Evolutionary conservation across 2,888 invertebrate genomes (phyloP).

Genomic region (Drosophila buzzatii): DNA sequence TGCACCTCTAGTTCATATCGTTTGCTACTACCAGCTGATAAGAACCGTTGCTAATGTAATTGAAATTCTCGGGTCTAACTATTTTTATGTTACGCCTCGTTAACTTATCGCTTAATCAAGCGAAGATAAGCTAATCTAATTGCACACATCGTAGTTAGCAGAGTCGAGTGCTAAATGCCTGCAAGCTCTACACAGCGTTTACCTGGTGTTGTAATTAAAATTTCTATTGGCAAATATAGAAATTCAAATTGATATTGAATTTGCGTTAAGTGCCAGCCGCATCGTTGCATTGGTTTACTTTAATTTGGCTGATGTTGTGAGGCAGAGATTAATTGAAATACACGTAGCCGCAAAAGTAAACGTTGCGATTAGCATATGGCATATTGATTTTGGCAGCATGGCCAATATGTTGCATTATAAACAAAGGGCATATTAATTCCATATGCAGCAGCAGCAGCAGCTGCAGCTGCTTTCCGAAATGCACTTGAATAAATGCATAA

Average conservation of each 20-base stretch:
- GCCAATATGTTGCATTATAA: constrained; percentile 13
- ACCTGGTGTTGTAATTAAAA: neutral
- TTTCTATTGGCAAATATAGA: neutral
- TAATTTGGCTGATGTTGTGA: constrained; percentile 25
- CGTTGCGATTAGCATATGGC: constrained; percentile 21
- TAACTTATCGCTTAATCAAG: neutral
- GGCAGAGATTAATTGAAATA: constrained; percentile 51
- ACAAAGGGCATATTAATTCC: constrained; percentile 19
- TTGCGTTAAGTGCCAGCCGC: constrained; percentile 2
- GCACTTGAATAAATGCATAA: constrained; percentile 67
- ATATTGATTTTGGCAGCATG: constrained; percentile 44
- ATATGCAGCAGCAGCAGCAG: constrained; percentile 13
- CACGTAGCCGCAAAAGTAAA: constrained; percentile 51
- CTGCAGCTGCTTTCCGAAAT: constrained; percentile 29
- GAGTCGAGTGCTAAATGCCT: neutral
- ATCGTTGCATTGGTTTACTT: constrained; percentile 19
- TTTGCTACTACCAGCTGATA: neutral
- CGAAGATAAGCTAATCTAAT: constrained; percentile 26
- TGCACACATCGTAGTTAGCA: neutral
- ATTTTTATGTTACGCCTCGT: constrained; percentile 13
- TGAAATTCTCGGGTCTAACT: constrained; percentile 8
- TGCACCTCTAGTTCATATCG: neutral
- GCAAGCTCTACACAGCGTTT: neutral
- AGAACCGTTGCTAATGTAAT: neutral
- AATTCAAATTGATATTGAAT: constrained; percentile 6